These are phyloP conservation scores for Troglohyphantes excavatus DNA, from an alignment of 2,888 invertebrate species.

Conservation along the genomic window DNA sequence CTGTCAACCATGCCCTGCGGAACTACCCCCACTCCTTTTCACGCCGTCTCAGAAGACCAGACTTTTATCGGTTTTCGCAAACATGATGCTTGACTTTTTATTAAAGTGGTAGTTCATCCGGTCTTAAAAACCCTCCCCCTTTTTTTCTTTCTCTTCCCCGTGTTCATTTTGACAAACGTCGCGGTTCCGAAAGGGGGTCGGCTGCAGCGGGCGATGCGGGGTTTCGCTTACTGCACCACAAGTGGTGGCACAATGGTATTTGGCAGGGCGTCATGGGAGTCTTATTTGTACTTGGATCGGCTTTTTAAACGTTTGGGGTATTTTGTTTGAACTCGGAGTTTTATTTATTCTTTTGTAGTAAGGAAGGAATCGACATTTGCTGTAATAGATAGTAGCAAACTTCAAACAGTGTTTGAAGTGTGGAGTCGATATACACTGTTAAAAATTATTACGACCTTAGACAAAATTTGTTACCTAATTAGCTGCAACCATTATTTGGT, in stretches of 20 bases:
- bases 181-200: neutral
- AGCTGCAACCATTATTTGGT: no score
- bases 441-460: no score
- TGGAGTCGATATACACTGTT: no score
- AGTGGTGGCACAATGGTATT: neutral
- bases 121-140: constrained; percentile 43
- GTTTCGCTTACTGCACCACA: constrained; percentile 15
- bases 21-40: constrained; percentile 44
- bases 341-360: neutral
- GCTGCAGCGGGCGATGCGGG: neutral
- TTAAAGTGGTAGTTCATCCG: constrained; percentile 72
- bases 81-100: constrained; percentile 73
- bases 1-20: constrained; percentile 67
- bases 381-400: neutral
- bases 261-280: neutral
- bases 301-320: neutral
- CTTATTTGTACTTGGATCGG: neutral
- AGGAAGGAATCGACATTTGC: neutral
- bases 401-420: no score
- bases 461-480: no score
- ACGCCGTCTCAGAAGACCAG: constrained; percentile 23
- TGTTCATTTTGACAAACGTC: constrained; percentile 46
- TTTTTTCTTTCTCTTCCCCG: constrained; percentile 35
- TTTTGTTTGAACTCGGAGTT: neutral
- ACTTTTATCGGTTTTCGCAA: constrained; percentile 76